Percentiles rank a stretch among this genome's conserved stretches.
Conservation (phyloP, 2,797 vertebrate genomes). For the Distichodus sexfasciatus region DNA sequence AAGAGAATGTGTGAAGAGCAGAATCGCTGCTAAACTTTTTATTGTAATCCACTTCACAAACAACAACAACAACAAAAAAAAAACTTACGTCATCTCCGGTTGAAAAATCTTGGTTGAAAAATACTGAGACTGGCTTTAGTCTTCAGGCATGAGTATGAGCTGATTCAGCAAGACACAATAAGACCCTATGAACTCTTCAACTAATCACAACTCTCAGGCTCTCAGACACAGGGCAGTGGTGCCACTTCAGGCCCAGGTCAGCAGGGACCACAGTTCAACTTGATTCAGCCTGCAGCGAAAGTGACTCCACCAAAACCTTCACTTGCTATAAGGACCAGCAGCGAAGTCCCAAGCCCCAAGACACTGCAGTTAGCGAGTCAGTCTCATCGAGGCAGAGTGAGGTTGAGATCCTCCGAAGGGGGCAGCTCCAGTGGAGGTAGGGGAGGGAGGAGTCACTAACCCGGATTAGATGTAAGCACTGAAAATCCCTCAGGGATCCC, state of each 20-base stretch:
- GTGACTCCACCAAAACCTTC: not conserved
- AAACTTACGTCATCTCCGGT: slow-evolving; percentile 73
- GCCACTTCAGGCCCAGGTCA: slow-evolving; percentile 1
- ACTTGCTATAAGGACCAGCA: not conserved
- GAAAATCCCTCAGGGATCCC: slow-evolving; percentile 59
- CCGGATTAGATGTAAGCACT: slow-evolving; percentile 53
- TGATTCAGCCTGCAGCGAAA: not conserved
- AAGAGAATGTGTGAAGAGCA: too few species aligned
- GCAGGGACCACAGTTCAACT: not conserved
- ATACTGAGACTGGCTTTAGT: slow-evolving; percentile 59
- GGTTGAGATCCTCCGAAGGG: slow-evolving; percentile 1
- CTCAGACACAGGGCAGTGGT: not conserved
- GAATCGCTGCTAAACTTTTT: too few species aligned
- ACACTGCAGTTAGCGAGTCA: not conserved
- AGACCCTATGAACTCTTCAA: not conserved
- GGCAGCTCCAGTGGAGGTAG: slow-evolving; percentile 21
- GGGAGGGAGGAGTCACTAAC: slow-evolving; percentile 61
- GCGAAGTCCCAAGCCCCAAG: not conserved
- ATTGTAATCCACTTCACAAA: too few species aligned
- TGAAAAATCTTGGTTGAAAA: slow-evolving; percentile 61
- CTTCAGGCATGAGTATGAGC: slow-evolving; percentile 60
- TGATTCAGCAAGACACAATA: not conserved
- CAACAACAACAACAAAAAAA: too few species aligned
- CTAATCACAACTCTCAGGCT: not conserved
- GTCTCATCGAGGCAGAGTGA: slow-evolving; percentile 8